phyloP scores from a whole-genome alignment of 2,113 vertebrate species.

The Lophochroa leadbeateri region DNA sequence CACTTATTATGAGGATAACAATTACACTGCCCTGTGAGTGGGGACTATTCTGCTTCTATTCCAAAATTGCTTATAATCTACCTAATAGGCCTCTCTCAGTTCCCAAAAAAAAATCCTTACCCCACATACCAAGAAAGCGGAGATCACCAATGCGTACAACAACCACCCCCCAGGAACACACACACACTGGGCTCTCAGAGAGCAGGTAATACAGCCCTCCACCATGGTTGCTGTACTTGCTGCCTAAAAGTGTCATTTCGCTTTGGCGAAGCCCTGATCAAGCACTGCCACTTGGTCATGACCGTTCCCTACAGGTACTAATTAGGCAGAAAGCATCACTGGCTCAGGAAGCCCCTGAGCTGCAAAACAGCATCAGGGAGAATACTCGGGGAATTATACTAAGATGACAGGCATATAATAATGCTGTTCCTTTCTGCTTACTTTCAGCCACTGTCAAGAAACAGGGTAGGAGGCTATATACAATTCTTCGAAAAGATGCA shows the following conservation, averaged over 20 bases:
- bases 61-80: not conserved
- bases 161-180: fast-evolving
- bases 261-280: fast-evolving
- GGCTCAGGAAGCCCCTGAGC: not conserved
- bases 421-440: not conserved
- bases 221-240: not conserved
- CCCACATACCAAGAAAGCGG: fast-evolving
- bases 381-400: not conserved
- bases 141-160: not conserved
- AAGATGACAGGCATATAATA: not conserved
- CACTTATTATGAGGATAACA: not conserved
- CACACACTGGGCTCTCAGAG: fast-evolving
- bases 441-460: not conserved
- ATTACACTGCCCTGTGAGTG: not conserved
- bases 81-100: not conserved
- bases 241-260: fast-evolving
- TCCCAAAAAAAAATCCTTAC: not conserved
- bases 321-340: not conserved
- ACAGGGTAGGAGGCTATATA: not conserved
- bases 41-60: not conserved
- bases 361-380: not conserved
- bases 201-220: not conserved
- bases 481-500: not conserved
- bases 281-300: not conserved
- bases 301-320: fast-evolving